Evolutionary conservation across 2,888 invertebrate species (phyloP).

Genomic region (Parnassius smintheus): DNA sequence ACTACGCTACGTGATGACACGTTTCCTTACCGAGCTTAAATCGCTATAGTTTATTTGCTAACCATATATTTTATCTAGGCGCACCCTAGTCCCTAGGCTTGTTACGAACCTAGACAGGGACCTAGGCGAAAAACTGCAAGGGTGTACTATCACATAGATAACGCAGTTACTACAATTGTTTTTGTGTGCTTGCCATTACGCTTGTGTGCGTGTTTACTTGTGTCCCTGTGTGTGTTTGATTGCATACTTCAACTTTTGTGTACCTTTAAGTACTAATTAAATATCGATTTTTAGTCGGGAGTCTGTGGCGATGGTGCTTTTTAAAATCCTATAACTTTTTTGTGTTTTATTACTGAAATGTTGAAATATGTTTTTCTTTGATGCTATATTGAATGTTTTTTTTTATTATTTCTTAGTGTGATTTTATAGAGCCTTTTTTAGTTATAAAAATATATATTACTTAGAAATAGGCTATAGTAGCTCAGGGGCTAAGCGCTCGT

Average conservation of each 20-base stretch:
- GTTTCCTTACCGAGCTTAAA: not conserved
- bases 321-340: not conserved
- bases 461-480: too few species aligned
- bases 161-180: conserved; percentile 35
- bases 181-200: conserved; percentile 21
- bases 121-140: conserved; percentile 73
- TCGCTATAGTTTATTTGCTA: conserved; percentile 39
- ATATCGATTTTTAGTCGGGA: conserved; percentile 24
- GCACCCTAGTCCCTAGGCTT: conserved; percentile 71
- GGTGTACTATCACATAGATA: conserved; percentile 57
- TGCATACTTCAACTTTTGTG: conserved; percentile 22
- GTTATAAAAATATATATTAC: too few species aligned
- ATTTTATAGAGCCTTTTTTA: too few species aligned
- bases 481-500: too few species aligned
- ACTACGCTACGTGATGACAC: not conserved
- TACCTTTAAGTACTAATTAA: conserved; percentile 28
- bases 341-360: not conserved
- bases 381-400: too few species aligned
- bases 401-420: too few species aligned
- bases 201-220: conserved; percentile 22
- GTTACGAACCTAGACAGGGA: conserved; percentile 68
- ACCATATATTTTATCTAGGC: conserved; percentile 64
- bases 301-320: conserved; percentile 15
- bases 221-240: conserved; percentile 25
- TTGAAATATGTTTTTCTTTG: too few species aligned